Evolutionary conservation across 2,888 invertebrate species (phyloP), one percentile per base, ranked within the genome.

Genomic region (Agelastica alni): DNA sequence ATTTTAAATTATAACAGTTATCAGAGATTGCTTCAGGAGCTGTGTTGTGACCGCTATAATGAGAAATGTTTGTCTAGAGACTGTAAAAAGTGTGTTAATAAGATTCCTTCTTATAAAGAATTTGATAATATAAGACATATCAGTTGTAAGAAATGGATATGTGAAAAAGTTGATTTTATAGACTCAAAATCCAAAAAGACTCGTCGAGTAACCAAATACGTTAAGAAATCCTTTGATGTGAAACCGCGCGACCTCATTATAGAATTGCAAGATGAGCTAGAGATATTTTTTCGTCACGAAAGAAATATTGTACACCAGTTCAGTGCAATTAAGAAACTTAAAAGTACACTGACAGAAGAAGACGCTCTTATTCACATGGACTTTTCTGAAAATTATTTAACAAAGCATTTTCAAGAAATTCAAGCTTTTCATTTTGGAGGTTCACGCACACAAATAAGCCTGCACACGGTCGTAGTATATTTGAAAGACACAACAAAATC

Each of bases 401-500:
- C 49, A n/a, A 67, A 54, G 36, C 54, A 58, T 45, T 17, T 5
- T 2, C 45, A 64, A 44, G 75, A 75, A 58, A 72, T 75, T 36
- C 74, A 76, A 53, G 60, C 69, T 4, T 67, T 68, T 51, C 73
- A 73, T 68, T 74, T 74, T 60, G 71, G 73, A 1, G 53, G 52
- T 9, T 56, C 56, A 30, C 37, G 52, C 7, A 36, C 41, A 1
- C 71, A 73, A 58, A 60, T 73, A 3, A 69, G 67, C 41, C 62
- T 75, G 10, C 74, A 75, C 54, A 74, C 73, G 17, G 74, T 71
- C 2, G 70, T 75, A 18, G 55, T 70, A 4, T 75, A 74, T 45
- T 41, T 43, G 26, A 44, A 30, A 48, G 37, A 44, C 37, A 20
- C 30, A 22, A 26, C 14, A 22, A 44, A 18, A 17, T 51, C 31